Evolutionary conservation across 2,113 vertebrate species (phyloP).

Genomic region (Nibea coibor): DNA sequence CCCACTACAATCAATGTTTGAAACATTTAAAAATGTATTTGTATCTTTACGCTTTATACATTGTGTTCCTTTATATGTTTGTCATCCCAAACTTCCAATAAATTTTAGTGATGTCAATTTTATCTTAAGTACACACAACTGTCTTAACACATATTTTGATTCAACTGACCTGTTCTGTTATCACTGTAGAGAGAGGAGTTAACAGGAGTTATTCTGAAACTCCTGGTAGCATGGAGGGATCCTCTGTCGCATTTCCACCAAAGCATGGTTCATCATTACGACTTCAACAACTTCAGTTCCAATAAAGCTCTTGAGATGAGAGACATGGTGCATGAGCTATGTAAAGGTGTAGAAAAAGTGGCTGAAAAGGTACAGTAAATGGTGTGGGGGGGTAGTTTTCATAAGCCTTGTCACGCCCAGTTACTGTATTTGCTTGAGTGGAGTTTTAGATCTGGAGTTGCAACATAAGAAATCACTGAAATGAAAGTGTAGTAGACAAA

Average conservation of each 20-base stretch:
- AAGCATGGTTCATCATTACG: conserved; percentile 77
- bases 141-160: not conserved
- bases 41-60: not conserved
- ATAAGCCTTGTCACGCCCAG: not conserved
- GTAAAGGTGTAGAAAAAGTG: conserved; percentile 85
- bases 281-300: conserved; percentile 82
- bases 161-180: not conserved
- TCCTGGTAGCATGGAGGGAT: conserved; percentile 86
- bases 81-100: too few relatives aligned
- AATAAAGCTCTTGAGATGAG: conserved; percentile 87
- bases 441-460: not conserved
- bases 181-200: conserved; percentile 83
- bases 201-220: conserved; percentile 84
- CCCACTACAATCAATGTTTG: not conserved
- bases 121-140: not conserved
- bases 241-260: conserved; percentile 86
- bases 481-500: not conserved
- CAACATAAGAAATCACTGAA: not conserved
- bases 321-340: conserved; percentile 86
- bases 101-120: not conserved
- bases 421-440: not conserved
- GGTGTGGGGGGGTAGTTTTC: not conserved
- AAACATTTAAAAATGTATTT: not conserved
- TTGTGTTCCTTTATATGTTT: not conserved
- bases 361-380: conserved; percentile 80